phyloP scores from a whole-genome alignment of 2,797 vertebrate species.

The Catharus ustulatus region DNA sequence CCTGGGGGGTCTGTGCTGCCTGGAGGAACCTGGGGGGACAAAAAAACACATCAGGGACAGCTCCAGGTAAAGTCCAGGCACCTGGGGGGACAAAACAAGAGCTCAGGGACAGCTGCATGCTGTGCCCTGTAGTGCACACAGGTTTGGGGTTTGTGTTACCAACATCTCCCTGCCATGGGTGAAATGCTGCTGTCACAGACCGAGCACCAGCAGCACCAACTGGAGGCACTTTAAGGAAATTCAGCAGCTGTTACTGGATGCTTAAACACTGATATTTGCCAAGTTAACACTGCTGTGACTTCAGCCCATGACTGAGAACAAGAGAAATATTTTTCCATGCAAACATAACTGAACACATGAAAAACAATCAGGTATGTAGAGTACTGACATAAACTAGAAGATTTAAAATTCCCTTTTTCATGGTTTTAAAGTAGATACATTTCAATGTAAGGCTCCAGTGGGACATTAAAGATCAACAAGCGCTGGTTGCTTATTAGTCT shows the following conservation, averaged over 20 bases:
- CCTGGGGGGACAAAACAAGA: too few relatives aligned
- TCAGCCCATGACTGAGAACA: background rate
- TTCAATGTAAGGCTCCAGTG: background rate
- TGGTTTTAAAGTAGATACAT: background rate
- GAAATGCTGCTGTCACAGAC: background rate
- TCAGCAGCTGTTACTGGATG: background rate
- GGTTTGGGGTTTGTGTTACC: background rate
- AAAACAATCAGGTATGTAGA: background rate
- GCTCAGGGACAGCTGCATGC: too few relatives aligned
- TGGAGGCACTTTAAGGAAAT: background rate
- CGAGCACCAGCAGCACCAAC: background rate
- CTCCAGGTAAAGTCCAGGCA: background rate
- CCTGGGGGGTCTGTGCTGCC: slow-evolving; percentile 79
- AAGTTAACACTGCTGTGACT: rapidly evolving
- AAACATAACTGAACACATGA: background rate
- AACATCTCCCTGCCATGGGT: background rate
- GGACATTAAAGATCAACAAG: background rate
- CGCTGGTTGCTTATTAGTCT: background rate
- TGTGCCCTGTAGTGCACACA: rapidly evolving
- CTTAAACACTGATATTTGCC: background rate
- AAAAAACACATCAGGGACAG: background rate
- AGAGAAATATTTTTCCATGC: background rate
- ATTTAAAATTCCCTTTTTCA: background rate
- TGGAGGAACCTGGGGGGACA: slow-evolving; percentile 79
- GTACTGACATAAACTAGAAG: background rate